A percentile compares a stretch with the other conserved stretches of the same genome.
phyloP scores from a whole-genome alignment of 2,888 invertebrate species.

The Tiliacea citrago region DNA sequence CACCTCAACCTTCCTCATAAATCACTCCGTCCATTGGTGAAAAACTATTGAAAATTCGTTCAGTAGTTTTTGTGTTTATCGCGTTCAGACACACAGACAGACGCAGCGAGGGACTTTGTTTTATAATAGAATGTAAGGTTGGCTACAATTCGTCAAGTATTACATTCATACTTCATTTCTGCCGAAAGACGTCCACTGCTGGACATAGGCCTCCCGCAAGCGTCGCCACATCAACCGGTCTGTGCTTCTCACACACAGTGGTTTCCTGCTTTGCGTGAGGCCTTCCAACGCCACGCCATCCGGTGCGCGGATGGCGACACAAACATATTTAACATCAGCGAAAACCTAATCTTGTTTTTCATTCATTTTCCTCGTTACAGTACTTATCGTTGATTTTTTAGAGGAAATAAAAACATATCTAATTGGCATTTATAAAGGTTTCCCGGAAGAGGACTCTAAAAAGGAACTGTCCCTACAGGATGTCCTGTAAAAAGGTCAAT shows the following conservation, averaged over 20 bases:
- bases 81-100: too few relatives aligned
- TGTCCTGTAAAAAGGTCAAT: neutral
- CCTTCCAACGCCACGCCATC: neutral
- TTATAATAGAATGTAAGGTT: too few relatives aligned
- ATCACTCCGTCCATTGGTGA: too few relatives aligned
- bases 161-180: neutral
- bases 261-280: neutral
- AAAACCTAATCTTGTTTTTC: neutral
- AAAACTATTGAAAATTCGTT: too few relatives aligned
- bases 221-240: neutral
- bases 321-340: neutral
- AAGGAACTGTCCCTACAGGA: neutral
- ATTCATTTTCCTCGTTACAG: neutral
- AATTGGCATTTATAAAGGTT: neutral
- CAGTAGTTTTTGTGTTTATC: too few relatives aligned
- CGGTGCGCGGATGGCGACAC: neutral
- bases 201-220: too few relatives aligned
- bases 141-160: neutral
- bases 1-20: too few relatives aligned
- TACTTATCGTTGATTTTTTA: neutral
- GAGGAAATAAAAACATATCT: constrained; percentile 7
- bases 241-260: neutral
- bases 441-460: neutral
- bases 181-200: neutral
- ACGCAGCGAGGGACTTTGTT: too few relatives aligned